Conservation (phyloP, 2,113 vertebrate species). For the Isichthys henryi region DNA sequence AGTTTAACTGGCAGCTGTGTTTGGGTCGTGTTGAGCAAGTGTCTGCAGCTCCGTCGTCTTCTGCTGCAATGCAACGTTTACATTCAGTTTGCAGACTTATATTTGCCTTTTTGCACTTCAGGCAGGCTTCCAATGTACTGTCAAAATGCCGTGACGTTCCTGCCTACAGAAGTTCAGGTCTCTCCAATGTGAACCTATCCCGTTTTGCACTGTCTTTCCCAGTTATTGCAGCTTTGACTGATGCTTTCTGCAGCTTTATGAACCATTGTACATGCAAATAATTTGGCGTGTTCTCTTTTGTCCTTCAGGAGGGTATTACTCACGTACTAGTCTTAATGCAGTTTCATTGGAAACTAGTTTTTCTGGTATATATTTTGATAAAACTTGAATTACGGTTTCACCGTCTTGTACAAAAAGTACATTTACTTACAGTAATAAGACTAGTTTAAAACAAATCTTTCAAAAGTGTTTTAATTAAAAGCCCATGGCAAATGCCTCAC, state of each 20-base stretch:
- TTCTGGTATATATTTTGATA: background rate
- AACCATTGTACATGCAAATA: background rate
- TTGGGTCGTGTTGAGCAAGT: background rate
- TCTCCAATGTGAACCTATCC: background rate
- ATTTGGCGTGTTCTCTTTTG: background rate
- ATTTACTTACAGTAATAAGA: background rate
- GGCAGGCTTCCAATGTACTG: background rate
- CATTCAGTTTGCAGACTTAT: background rate
- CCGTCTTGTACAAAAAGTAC: background rate
- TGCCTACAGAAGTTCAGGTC: background rate
- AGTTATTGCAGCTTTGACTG: background rate
- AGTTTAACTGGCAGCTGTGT: background rate
- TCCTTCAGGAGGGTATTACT: background rate
- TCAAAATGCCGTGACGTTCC: background rate
- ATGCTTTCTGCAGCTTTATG: background rate
- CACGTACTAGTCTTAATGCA: background rate
- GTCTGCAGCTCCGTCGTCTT: background rate
- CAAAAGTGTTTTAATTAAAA: background rate
- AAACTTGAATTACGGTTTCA: background rate
- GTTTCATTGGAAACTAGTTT: constrained; percentile 2
- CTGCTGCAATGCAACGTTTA: background rate
- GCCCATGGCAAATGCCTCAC: background rate
- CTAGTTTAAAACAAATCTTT: background rate
- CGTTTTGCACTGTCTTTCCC: background rate
- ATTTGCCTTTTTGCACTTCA: background rate